Evolutionary conservation across 2,797 vertebrate genomes (phyloP).

Genomic region (Champsocephalus esox): DNA sequence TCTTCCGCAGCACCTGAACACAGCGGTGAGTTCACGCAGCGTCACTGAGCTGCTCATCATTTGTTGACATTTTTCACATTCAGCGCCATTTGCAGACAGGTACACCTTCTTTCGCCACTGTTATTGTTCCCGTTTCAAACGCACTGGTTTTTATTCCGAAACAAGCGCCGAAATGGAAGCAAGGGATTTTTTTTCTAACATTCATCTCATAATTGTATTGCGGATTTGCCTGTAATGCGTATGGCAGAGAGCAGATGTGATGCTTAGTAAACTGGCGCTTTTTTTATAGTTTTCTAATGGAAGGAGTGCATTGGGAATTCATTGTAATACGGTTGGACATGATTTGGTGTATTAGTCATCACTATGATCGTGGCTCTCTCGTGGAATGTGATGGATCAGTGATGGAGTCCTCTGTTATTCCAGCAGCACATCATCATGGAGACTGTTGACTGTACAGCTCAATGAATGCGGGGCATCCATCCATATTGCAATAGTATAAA

Average conservation of each 20-base stretch:
- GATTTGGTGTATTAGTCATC: background rate
- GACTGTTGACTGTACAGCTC: background rate
- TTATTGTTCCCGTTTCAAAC: conserved; percentile 32
- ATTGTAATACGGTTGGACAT: background rate
- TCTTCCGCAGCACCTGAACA: conserved; percentile 44
- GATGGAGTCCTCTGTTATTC: background rate
- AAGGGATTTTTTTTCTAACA: rapidly evolving
- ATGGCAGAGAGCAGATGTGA: background rate
- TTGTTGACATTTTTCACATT: conserved; percentile 77
- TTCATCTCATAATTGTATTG: background rate
- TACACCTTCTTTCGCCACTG: conserved; percentile 61
- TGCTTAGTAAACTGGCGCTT: background rate
- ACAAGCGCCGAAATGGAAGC: background rate
- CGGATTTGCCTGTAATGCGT: background rate
- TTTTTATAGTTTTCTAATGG: background rate
- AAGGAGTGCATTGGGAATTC: background rate
- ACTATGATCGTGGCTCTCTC: background rate
- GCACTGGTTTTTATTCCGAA: background rate
- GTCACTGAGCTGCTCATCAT: conserved; percentile 27
- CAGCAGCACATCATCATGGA: conserved; percentile 7
- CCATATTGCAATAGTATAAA: no score
- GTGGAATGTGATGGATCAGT: background rate
- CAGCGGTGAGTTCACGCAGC: conserved; percentile 59
- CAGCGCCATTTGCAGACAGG: conserved; percentile 86
- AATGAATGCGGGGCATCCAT: no score